A percentile compares a stretch with the other conserved stretches of the same genome.
Conservation (phyloP, 2,888 invertebrate species). For the Nycteola revayana region DNA sequence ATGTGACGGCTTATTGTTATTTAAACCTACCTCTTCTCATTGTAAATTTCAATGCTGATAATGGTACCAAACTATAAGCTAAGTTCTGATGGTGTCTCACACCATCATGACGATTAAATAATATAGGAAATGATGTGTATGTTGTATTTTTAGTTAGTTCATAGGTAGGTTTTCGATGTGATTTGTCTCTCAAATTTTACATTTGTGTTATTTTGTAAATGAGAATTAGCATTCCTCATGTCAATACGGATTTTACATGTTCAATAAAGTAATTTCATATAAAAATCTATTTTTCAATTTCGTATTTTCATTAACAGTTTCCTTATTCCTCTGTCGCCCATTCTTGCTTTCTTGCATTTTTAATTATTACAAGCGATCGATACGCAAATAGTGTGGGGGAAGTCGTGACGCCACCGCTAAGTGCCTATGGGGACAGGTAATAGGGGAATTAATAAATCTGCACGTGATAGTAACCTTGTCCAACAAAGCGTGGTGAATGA, state of each 20-base stretch:
- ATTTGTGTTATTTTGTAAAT: slow-evolving; percentile 82
- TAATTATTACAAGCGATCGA: too few relatives aligned
- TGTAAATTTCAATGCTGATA: slow-evolving; percentile 78
- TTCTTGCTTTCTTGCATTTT: too few relatives aligned
- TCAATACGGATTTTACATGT: slow-evolving; percentile 83
- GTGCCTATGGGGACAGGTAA: too few relatives aligned
- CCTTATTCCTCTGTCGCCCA: too few relatives aligned
- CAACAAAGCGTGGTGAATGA: too few relatives aligned
- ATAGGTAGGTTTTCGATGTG: slow-evolving; percentile 81
- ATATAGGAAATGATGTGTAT: slow-evolving; percentile 78
- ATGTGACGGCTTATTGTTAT: slow-evolving; percentile 68
- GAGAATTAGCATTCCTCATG: slow-evolving; percentile 83
- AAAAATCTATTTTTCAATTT: slow-evolving; percentile 52
- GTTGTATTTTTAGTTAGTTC: slow-evolving; percentile 81
- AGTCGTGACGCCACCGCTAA: too few relatives aligned
- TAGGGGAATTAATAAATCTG: too few relatives aligned
- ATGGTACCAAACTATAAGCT: slow-evolving; percentile 77
- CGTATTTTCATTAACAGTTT: too few relatives aligned
- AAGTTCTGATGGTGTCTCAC: slow-evolving; percentile 46
- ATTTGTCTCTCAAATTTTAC: slow-evolving; percentile 82
- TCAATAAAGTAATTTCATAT: slow-evolving; percentile 83
- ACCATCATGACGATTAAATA: slow-evolving; percentile 32
- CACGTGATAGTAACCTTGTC: too few relatives aligned
- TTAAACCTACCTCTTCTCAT: slow-evolving; percentile 79
- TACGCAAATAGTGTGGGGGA: too few relatives aligned